Evolutionary conservation across 2,888 invertebrate genomes (phyloP).

Genomic region (Tyria jacobaeae): DNA sequence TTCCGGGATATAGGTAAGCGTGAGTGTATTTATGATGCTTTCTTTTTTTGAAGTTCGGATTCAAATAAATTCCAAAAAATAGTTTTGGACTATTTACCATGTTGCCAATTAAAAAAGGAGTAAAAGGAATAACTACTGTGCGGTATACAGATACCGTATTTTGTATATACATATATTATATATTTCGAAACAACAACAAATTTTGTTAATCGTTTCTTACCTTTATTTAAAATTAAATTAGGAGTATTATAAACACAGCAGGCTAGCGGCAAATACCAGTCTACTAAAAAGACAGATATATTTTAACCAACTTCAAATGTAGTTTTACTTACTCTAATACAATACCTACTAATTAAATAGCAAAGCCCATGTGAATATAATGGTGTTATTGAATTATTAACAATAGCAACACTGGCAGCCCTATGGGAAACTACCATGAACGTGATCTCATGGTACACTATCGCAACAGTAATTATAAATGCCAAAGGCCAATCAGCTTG

Average conservation of each 20-base stretch:
- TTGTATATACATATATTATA: too few relatives aligned
- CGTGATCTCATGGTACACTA: conserved; percentile 30
- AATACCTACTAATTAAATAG: not conserved
- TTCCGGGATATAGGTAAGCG: too few relatives aligned
- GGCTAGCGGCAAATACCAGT: not conserved
- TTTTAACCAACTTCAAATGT: not conserved
- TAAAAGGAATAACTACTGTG: too few relatives aligned
- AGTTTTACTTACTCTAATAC: not conserved
- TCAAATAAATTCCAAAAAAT: too few relatives aligned
- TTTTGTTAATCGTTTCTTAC: not conserved
- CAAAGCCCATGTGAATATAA: not conserved
- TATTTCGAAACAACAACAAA: not conserved
- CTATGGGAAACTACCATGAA: conserved; percentile 39
- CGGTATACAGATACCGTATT: too few relatives aligned
- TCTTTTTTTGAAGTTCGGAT: too few relatives aligned
- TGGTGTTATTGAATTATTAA: conserved; percentile 8
- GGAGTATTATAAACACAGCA: not conserved
- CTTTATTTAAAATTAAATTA: not conserved
- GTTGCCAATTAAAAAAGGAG: too few relatives aligned
- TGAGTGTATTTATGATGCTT: too few relatives aligned
- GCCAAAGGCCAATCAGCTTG: conserved; percentile 54
- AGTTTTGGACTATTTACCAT: too few relatives aligned
- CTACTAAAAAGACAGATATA: not conserved
- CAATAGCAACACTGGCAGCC: conserved; percentile 12
- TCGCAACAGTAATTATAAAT: conserved; percentile 52